Evolutionary conservation across 1,140 invertebrate genomes (phyloP), one percentile per base, ranked within the genome.

Genomic region (Delia radicum): DNA sequence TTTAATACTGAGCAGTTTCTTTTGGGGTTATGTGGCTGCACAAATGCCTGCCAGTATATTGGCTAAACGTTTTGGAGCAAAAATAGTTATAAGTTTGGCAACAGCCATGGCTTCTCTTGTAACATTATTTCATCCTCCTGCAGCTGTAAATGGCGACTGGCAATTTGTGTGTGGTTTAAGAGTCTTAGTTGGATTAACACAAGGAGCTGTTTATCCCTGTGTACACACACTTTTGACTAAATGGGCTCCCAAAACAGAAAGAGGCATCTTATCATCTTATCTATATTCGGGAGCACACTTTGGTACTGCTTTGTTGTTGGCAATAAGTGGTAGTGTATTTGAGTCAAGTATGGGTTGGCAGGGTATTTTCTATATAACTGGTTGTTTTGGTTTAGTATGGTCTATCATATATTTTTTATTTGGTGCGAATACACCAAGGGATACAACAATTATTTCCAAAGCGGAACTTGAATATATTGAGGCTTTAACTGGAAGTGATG

Each of bases 151-250:
- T 7, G 88, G 89, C 12, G 91, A 89, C n/a, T 92, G 90, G 89
- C 81, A 90, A 82, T 85, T 89, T 37, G 84, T 93, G 12, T 81
- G 79, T 82, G 82, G 87, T 78, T 85, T 91, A 18, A 88, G 95
- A 28, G 90, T 96, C 0, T 77, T 94, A 0, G 91, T 93, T 81
- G 96, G 96, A 0, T 80, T 97, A 1, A 88, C 88, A n/a, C 92
- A 97, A 87, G 95, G 95, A 18, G 90, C 93, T 3, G 89, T 94
- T 12, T 93, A 93, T 82, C 95, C 95, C 0, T 90, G 91, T 63
- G 89, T 94, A 6, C 94, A 96, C 81, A 92, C 88, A 0, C 33
- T 86, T 2, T 37, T 86, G 28, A 77, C 85, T 15, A 86, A 86
- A 73, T 86, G 85, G 85, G 85, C 88, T n/a, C 91, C 91, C 2